These are phyloP conservation scores for Hypocryptadius cinnamomeus DNA, from an alignment of 2,113 vertebrate genomes.

Conservation along the genomic window DNA sequence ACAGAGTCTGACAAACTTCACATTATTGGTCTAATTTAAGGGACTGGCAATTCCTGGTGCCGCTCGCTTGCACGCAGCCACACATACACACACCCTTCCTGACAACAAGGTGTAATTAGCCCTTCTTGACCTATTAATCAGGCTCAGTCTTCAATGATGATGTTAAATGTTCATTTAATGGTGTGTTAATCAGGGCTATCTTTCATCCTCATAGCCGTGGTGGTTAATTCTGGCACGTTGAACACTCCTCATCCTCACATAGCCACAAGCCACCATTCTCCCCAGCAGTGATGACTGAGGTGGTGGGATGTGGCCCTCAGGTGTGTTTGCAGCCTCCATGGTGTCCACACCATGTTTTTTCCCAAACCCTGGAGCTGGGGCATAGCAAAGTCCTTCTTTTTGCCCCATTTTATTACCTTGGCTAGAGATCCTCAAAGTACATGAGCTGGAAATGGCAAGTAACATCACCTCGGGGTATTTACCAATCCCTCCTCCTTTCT, in stretches of 20 bases:
- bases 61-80: rapidly evolving
- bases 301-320: background rate
- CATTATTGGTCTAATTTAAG: background rate
- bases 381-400: background rate
- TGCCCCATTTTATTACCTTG: background rate
- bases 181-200: slow-evolving; percentile 9
- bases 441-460: background rate
- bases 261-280: background rate
- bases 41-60: background rate
- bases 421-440: background rate
- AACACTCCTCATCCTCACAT: background rate
- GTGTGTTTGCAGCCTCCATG: background rate
- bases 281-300: rapidly evolving
- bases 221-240: background rate
- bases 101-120: slow-evolving; percentile 27
- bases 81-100: background rate
- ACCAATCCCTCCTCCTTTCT: background rate
- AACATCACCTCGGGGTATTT: background rate
- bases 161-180: background rate
- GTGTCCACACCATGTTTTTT: background rate
- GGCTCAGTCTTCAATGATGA: background rate
- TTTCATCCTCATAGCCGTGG: background rate
- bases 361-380: background rate
- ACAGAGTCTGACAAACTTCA: background rate
- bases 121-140: slow-evolving; percentile 44